Percentiles rank a stretch among this genome's conserved stretches.
Conservation (phyloP, 2,888 invertebrate genomes). For the Plagiodera versicolora region DNA sequence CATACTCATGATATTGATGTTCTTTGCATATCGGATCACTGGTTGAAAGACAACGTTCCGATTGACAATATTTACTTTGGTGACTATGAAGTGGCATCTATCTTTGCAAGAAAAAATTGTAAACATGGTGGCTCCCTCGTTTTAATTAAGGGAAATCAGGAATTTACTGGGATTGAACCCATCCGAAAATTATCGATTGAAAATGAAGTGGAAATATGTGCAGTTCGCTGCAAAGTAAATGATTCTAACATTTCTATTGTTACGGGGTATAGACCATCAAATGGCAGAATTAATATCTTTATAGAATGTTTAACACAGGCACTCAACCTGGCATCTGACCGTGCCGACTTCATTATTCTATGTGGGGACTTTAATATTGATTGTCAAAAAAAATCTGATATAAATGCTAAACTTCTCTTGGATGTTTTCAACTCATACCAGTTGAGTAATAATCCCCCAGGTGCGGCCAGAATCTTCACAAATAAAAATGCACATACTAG, state of each 20-base stretch:
- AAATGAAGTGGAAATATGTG: constrained; percentile 1
- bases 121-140: no score
- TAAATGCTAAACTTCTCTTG: constrained; percentile 1
- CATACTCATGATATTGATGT: no score
- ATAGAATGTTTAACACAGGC: neutral
- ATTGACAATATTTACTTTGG: no score
- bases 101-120: no score
- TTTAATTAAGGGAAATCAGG: neutral
- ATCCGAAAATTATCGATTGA: constrained; percentile 2
- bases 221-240: neutral
- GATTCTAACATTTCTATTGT: neutral
- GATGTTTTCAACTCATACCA: constrained; percentile 7
- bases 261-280: constrained; percentile 2
- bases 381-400: neutral
- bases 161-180: constrained; percentile 2
- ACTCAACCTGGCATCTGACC: constrained; percentile 9
- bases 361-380: constrained; percentile 4
- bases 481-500: neutral
- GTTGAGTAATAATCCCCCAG: neutral
- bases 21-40: no score
- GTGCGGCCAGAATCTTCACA: constrained; percentile 1
- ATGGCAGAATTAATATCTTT: neutral
- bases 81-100: no score
- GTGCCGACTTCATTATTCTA: constrained; percentile 1
- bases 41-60: no score